Conservation (phyloP, 2,113 vertebrate genomes). For the Siphamia tubifer region DNA sequence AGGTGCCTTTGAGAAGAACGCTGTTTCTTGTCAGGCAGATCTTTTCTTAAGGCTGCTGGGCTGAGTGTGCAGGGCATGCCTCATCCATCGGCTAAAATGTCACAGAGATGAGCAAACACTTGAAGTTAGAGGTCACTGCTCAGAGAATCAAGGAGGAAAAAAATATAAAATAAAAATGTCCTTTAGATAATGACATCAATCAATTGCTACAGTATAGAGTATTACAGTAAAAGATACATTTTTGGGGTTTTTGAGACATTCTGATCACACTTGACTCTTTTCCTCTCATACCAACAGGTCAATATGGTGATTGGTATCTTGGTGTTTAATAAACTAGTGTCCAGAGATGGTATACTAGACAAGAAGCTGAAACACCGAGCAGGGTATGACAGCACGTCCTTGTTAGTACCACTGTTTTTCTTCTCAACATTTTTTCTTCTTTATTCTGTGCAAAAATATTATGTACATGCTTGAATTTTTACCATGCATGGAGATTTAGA, state of each 20-base stretch:
- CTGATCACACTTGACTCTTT: background rate
- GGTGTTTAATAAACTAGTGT: conserved; percentile 99
- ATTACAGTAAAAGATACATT: background rate
- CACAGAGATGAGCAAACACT: conserved; percentile 52
- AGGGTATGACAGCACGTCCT: conserved; percentile 88
- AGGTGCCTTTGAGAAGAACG: conserved; percentile 63
- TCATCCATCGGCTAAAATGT: conserved; percentile 63
- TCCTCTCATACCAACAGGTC: conserved; percentile 82
- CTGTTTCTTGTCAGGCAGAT: conserved; percentile 47
- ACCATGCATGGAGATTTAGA: conserved; percentile 46
- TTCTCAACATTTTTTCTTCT: conserved; percentile 42
- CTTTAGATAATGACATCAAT: conserved; percentile 21
- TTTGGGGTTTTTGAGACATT: background rate
- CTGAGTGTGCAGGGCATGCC: conserved; percentile 38
- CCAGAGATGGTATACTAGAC: conserved; percentile 99
- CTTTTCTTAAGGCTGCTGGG: conserved; percentile 48
- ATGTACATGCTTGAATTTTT: conserved; percentile 43
- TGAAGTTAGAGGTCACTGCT: conserved; percentile 55
- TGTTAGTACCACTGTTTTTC: conserved; percentile 67
- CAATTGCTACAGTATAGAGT: background rate
- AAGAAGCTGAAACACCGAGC: conserved; percentile 99
- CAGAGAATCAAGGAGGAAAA: conserved; percentile 15
- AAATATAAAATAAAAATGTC: background rate
- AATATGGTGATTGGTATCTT: conserved; percentile 99
- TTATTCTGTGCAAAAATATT: conserved; percentile 32